These are phyloP conservation scores for Scarus forsteni DNA, from an alignment of 2,797 vertebrate genomes.

Conservation along the genomic window DNA sequence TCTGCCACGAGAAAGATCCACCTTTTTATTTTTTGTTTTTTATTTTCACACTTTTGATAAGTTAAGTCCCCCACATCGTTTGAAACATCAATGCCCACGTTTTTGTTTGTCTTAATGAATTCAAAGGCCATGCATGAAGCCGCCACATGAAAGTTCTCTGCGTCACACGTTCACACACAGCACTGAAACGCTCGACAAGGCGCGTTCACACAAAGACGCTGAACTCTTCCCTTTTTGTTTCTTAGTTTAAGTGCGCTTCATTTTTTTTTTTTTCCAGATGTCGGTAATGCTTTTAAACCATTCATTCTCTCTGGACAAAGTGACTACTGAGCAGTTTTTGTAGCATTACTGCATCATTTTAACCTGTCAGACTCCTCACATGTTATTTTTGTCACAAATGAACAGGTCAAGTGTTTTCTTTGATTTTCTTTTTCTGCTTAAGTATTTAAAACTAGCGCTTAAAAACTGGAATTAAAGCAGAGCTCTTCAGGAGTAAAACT, in stretches of 20 bases:
- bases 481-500: conserved; percentile 31
- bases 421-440: conserved; percentile 41
- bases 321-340: conserved; percentile 71
- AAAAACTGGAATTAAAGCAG: conserved; percentile 75
- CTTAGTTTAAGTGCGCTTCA: conserved; percentile 17
- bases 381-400: background rate
- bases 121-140: conserved; percentile 39
- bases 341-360: conserved; percentile 55
- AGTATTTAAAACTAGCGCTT: conserved; percentile 66
- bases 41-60: conserved; percentile 22
- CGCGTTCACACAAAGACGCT: background rate
- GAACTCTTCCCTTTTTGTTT: conserved; percentile 19
- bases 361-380: conserved; percentile 19
- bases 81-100: conserved; percentile 8
- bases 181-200: conserved; percentile 3
- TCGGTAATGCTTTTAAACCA: conserved; percentile 54
- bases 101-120: background rate
- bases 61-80: conserved; percentile 27
- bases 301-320: conserved; percentile 48
- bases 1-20: conserved; percentile 37
- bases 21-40: conserved; percentile 23
- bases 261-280: too few species aligned
- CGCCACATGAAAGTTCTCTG: conserved; percentile 14
- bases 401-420: conserved; percentile 23
- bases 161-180: conserved; percentile 9